Base-by-base conservation (phyloP, 2,113 vertebrate species). In the Dipodomys ordii region DNA sequence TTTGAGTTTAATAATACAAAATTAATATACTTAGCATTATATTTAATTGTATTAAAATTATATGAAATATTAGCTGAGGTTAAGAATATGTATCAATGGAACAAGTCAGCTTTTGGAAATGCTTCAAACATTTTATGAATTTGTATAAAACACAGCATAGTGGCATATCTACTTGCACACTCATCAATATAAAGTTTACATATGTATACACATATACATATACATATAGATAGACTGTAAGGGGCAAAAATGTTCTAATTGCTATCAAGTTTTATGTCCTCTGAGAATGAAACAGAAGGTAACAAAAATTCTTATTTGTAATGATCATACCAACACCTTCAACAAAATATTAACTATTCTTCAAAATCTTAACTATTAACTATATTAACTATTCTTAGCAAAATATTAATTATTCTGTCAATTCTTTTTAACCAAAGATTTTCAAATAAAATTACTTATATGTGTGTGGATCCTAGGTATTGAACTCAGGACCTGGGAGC, bases 261-360 rank as follows among this genome's bases (percentile, higher is more conserved):
- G 85, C 90, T 62, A 68, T 46, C 69, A 80, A 81, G 77, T 64
- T 80, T 60, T n/a, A 10, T 91, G 1, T 15, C 7, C 25, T 92
- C 15, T 88, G 76, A 92, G 28, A 74, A 92, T 89, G 6, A 87
- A 94, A 87, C 74, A 71, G 27, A 57, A 86, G 3, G 1, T 62
- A 46, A 80, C 22, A 83, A 49, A 32, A 16, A 84, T 77, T 89
- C 69, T 80, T 13, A n/a, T 81, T 91, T 83, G 15, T 69, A 22
- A 89, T 79, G 44, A 12, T 39, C 67, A 82, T 39, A 49, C 86
- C 22, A 6, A 62, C 12, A 80, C 1, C 15, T 28, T 83, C 30
- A 1, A 53, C 35, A 78, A 81, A 64, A 80, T 39, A 71, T 87
- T 69, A 77, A 88, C 6, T 64, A 25, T 87, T 87, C 27, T 62